Evolutionary conservation across 2,113 vertebrate genomes (phyloP).

Genomic region (Martes martes): DNA sequence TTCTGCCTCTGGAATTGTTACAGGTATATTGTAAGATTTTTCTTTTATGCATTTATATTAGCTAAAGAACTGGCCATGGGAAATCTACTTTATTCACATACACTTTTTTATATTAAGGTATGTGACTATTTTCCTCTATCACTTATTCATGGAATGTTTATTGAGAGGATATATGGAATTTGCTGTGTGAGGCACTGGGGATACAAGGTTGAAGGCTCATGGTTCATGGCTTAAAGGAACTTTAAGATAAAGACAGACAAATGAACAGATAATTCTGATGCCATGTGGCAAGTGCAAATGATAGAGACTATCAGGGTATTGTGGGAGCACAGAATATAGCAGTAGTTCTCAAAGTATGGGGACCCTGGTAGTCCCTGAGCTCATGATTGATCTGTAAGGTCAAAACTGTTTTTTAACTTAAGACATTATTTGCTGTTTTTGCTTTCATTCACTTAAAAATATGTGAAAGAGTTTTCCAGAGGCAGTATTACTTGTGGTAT

Average conservation of each 20-base stretch:
- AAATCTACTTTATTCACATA: neutral
- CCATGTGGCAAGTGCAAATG: neutral
- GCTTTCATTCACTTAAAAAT: neutral
- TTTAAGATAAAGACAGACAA: neutral
- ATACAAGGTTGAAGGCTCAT: neutral
- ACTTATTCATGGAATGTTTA: neutral
- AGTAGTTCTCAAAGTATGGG: neutral
- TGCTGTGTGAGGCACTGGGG: neutral
- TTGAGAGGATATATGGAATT: neutral
- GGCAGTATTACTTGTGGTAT: neutral
- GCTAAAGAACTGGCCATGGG: neutral
- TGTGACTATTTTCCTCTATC: neutral
- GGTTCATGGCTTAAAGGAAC: neutral
- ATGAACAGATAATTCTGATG: neutral
- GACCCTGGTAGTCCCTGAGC: neutral
- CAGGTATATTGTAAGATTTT: conserved; percentile 2
- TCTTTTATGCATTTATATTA: conserved; percentile 12
- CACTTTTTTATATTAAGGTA: neutral
- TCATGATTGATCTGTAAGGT: neutral
- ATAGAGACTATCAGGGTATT: neutral
- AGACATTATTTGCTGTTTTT: neutral
- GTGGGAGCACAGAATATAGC: neutral
- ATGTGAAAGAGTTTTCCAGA: neutral
- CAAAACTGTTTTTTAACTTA: neutral
- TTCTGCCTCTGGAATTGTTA: neutral